Base-by-base conservation (phyloP, 2,797 vertebrate genomes). In the Myiotriccus ornatus region DNA sequence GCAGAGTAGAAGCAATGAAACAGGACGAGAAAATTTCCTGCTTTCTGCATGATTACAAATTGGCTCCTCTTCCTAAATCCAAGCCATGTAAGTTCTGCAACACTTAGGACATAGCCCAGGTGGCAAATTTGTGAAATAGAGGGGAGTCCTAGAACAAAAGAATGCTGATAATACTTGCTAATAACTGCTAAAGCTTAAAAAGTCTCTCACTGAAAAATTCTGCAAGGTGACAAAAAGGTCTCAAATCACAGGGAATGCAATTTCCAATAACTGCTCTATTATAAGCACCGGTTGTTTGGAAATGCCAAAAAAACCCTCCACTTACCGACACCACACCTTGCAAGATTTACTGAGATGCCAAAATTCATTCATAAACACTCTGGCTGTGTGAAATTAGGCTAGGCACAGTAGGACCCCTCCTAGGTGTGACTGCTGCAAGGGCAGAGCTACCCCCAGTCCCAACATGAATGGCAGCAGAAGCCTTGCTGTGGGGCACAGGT, bases 241-340 rank as follows among this genome's bases (percentile, higher is more conserved):
- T 80, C 28, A 7, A 41, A 35, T 53, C 64, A 39, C 12, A 1
- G n/a, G 25, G 30, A 80, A 46, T 1, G 4, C 17, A 28, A 77
- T 63, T 83, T 63, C 56, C 0, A 0, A 47, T 32, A 47, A 44
- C 12, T 70, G 39, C 63, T 73, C 20, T 15, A 14, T 41, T 74
- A 34, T 9, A 84, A 77, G 34, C 43, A 57, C 19, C 0, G 0
- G 11, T 20, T 77, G 37, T 21, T 60, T 60, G 70, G 55, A 62
- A 84, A 64, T 50, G 35, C 22, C 56, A 46, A 34, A 41, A 32
- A 0, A 0, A 17, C 20, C 10, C 10, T 43, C 50, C 4, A 7
- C 34, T 52, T 44, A 59, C 18, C 30, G 39, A 37, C 32, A 35
- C 8, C 1, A 1, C 34, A 70, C n/a, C 28, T 52, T 70, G 55